Conservation (phyloP, 2,888 invertebrate species). For the Sinopyrophorus schimmeli region DNA sequence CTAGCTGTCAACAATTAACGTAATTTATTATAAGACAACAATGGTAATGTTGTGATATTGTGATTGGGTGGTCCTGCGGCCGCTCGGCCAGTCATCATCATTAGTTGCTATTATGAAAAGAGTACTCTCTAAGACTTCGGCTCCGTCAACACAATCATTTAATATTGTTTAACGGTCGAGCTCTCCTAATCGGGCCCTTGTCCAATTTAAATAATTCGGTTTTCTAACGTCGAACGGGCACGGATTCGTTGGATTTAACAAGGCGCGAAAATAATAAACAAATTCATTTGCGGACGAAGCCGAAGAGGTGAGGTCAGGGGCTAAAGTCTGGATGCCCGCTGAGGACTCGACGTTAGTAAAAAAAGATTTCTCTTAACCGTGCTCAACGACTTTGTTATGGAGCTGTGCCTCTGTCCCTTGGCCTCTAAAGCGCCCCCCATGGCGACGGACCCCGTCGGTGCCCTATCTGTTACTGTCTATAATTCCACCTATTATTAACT, state of each 20-base stretch:
- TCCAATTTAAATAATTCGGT: no score
- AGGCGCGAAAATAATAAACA: slow-evolving; percentile 21
- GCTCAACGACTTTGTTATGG: slow-evolving; percentile 37
- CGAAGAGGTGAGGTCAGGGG: slow-evolving; percentile 30
- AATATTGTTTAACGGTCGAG: slow-evolving; percentile 1
- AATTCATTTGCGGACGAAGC: slow-evolving; percentile 33
- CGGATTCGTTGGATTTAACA: slow-evolving; percentile 27
- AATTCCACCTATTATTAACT: slow-evolving; percentile 41
- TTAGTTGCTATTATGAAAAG: slow-evolving; percentile 54
- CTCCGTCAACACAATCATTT: slow-evolving; percentile 13
- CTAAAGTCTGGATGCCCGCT: slow-evolving; percentile 33
- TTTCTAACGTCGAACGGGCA: slow-evolving; percentile 10
- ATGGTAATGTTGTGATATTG: slow-evolving; percentile 56
- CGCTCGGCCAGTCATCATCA: slow-evolving; percentile 51
- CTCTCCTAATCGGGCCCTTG: neutral
- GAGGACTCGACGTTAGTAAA: slow-evolving; percentile 33
- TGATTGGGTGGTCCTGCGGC: slow-evolving; percentile 55
- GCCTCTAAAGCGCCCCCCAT: slow-evolving; percentile 28
- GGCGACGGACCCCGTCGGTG: slow-evolving; percentile 26
- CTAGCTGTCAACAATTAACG: slow-evolving; percentile 57
- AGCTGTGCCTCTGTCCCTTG: slow-evolving; percentile 31
- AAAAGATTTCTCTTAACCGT: slow-evolving; percentile 34
- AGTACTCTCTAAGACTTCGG: slow-evolving; percentile 24
- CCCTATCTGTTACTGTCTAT: slow-evolving; percentile 40
- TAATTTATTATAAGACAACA: slow-evolving; percentile 57